These are phyloP conservation scores for Oophaga sylvatica DNA, from an alignment of 2,797 vertebrate genomes.

Conservation along the genomic window DNA sequence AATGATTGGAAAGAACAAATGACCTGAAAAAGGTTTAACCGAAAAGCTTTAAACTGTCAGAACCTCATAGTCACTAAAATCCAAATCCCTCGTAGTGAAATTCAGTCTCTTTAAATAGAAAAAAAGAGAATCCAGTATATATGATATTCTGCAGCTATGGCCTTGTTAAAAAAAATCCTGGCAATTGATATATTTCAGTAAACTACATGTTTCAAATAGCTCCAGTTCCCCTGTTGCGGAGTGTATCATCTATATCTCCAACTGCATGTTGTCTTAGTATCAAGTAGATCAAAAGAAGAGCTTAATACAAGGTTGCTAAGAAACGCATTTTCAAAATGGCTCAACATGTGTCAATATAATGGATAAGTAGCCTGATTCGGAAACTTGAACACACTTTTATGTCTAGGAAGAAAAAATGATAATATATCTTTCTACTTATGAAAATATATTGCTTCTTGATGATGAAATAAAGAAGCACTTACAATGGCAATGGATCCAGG, in stretches of 20 bases:
- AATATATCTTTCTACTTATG: slow-evolving; percentile 2
- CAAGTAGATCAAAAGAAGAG: slow-evolving; percentile 33
- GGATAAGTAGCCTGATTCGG: slow-evolving; percentile 23
- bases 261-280: slow-evolving; percentile 40
- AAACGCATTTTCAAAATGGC: slow-evolving; percentile 41
- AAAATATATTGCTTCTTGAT: slow-evolving; percentile 25
- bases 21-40: neutral
- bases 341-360: slow-evolving; percentile 51
- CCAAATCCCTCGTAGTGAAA: neutral
- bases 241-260: slow-evolving; percentile 20
- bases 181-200: slow-evolving; percentile 18
- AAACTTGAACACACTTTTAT: slow-evolving; percentile 12
- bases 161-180: neutral
- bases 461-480: slow-evolving; percentile 7
- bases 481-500: slow-evolving; percentile 4
- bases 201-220: slow-evolving; percentile 34
- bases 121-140: neutral
- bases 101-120: neutral
- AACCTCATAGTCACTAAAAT: neutral
- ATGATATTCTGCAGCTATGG: neutral
- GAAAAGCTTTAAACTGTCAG: slow-evolving; percentile 19
- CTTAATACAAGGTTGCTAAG: slow-evolving; percentile 50
- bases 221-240: slow-evolving; percentile 11
- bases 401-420: neutral
- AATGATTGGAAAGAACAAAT: neutral